phyloP scores from a whole-genome alignment of 2,888 invertebrate genomes.

The Hemicrepidius hirtus region DNA sequence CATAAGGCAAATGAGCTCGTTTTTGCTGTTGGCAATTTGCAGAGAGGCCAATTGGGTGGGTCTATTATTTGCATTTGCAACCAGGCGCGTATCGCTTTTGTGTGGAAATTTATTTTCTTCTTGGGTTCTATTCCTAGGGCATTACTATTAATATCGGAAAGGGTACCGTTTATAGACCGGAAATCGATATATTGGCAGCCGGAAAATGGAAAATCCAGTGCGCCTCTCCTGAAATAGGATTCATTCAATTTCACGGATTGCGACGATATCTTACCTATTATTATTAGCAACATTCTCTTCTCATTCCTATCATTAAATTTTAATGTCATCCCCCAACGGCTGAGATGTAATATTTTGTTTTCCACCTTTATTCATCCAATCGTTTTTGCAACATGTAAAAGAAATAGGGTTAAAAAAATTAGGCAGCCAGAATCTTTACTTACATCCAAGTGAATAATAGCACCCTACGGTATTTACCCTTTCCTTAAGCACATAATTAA shows the following conservation, averaged over 20 bases:
- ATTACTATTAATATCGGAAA: constrained; percentile 37
- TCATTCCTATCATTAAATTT: constrained; percentile 18
- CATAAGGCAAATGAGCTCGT: constrained; percentile 34
- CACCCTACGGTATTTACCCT: too few species aligned
- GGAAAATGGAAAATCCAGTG: constrained; percentile 39
- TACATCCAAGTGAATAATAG: too few species aligned
- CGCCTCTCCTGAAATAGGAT: constrained; percentile 40
- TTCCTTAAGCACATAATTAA: too few species aligned
- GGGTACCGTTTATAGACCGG: constrained; percentile 44
- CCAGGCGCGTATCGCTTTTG: constrained; percentile 12
- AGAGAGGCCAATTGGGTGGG: constrained; percentile 15
- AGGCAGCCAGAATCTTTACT: too few species aligned
- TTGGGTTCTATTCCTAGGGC: constrained; percentile 27
- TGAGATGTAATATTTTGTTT: background rate
- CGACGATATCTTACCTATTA: background rate
- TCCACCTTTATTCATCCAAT: background rate
- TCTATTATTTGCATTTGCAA: constrained; percentile 19
- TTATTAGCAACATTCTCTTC: background rate
- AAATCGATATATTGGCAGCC: constrained; percentile 53
- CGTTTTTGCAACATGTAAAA: background rate
- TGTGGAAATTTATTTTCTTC: constrained; percentile 36
- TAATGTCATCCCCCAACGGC: background rate
- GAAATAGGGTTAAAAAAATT: too few species aligned
- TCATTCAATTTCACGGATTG: constrained; percentile 39
- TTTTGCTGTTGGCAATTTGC: constrained; percentile 37